Evolutionary conservation across 1,140 invertebrate genomes (phyloP), one percentile per base, ranked within the genome.

Genomic region (Samia ricini): DNA sequence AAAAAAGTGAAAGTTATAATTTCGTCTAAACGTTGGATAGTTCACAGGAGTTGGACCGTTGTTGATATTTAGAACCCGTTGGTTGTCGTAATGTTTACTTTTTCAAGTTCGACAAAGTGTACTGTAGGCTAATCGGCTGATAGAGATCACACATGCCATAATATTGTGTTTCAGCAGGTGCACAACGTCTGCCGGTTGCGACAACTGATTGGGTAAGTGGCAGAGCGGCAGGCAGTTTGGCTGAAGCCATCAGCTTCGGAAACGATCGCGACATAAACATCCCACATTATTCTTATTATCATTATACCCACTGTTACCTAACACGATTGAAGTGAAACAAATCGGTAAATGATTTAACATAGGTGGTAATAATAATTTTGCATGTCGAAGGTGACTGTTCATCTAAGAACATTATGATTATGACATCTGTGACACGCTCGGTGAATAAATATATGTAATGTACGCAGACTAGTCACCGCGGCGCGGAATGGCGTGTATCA

Each of bases 111-210:
- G 12, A 5, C n/a, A 42, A 42, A 42, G 33, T 12, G n/a, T 8
- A 10, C n/a, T 42, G 33, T 42, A 42, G 33, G 33, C 15, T 42
- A 15, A 42, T 42, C 3, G 33, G 12, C 33, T 15, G 33, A 42
- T 42, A 42, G 12, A 42, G 33, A 42, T 42, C 33, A 42, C 33
- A 42, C 20, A 57, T 19, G 29, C 26, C 20, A 60, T 66, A 57
- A 71, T 61, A 76, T 75, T 76, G 72, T 68, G 69, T 70, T 74
- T 75, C 68, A 74, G 71, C 84, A 83, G 84, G 81, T 85, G 86
- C 80, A n/a, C n/a, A 80, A 76, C 81, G 79, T 83, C 81, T 83
- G 79, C 80, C 74, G 74, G 77, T 89, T 89, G 82, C 86, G 82
- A 87, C 85, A 86, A 75, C 51, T 65, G 70, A 81, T 89, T 89